These are phyloP conservation scores for Vimba vimba DNA, from an alignment of 2,113 vertebrate genomes.

Conservation along the genomic window DNA sequence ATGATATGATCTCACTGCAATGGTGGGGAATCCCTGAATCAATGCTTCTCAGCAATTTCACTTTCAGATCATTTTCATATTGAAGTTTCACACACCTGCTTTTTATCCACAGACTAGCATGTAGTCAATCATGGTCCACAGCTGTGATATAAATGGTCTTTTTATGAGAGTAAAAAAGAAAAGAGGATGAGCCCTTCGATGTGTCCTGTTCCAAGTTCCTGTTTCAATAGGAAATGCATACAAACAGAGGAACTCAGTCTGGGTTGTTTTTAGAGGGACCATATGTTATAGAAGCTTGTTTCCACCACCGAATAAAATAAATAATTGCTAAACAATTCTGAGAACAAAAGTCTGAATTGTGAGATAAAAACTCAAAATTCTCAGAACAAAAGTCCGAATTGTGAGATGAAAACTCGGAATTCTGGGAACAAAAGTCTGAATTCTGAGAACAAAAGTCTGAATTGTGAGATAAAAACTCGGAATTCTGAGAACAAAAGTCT, in stretches of 20 bases:
- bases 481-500: no score
- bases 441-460: no score
- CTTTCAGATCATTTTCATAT: background rate
- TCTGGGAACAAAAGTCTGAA: background rate
- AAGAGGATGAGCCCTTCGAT: background rate
- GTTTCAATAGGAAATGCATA: background rate
- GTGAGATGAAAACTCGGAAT: rapidly evolving
- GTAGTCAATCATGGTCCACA: background rate
- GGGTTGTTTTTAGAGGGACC: background rate
- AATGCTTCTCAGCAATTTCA: background rate
- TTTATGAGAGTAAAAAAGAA: background rate
- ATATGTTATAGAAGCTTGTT: background rate
- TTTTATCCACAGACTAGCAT: background rate
- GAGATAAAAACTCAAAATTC: no score
- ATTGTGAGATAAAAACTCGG: no score
- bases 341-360: background rate
- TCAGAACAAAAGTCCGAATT: background rate
- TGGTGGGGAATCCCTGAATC: background rate
- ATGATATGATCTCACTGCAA: background rate
- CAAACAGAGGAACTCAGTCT: background rate
- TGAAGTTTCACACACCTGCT: conserved; percentile 16
- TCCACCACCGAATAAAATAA: background rate
- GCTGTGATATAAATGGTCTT: background rate
- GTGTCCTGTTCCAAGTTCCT: background rate
- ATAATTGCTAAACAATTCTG: background rate